A percentile compares a stretch with the other conserved stretches of the same genome.
Conservation (phyloP, 1,140 invertebrate genomes). For the Lerema accius region DNA sequence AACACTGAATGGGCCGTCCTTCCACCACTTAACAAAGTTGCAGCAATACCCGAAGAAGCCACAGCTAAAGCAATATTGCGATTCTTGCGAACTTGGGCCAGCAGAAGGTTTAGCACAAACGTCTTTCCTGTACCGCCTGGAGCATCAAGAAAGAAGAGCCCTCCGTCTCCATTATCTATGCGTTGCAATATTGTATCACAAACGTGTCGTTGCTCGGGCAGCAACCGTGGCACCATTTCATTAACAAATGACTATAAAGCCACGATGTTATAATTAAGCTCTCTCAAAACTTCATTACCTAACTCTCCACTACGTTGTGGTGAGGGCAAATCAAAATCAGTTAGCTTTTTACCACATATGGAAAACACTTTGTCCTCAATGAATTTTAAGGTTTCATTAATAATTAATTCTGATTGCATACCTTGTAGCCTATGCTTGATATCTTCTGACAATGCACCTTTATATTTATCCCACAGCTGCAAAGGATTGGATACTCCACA, state of each 20-base stretch:
- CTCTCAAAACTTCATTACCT: no score
- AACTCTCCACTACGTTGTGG: no score
- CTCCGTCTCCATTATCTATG: constrained; percentile 31
- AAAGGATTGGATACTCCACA: background rate
- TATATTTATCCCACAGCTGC: no score
- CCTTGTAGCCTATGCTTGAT: no score
- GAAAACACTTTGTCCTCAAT: no score
- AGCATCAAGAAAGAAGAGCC: constrained; percentile 36
- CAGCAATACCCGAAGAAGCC: constrained; percentile 83
- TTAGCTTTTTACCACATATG: no score
- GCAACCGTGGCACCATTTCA: constrained; percentile 30
- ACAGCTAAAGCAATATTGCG: constrained; percentile 50
- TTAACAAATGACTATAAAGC: no score
- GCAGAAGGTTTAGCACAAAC: constrained; percentile 37
- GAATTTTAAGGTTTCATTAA: no score
- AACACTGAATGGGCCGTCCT: constrained; percentile 82
- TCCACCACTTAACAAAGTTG: constrained; percentile 81
- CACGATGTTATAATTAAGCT: no score
- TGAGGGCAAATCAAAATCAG: no score
- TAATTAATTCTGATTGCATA: no score
- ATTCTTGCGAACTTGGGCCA: constrained; percentile 38
- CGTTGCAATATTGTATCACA: constrained; percentile 33
- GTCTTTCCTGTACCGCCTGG: constrained; percentile 24
- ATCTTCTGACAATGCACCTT: background rate
- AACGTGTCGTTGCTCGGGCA: constrained; percentile 37